Evolutionary conservation across 2,113 vertebrate genomes (phyloP).

Genomic region (Cardinalis cardinalis): DNA sequence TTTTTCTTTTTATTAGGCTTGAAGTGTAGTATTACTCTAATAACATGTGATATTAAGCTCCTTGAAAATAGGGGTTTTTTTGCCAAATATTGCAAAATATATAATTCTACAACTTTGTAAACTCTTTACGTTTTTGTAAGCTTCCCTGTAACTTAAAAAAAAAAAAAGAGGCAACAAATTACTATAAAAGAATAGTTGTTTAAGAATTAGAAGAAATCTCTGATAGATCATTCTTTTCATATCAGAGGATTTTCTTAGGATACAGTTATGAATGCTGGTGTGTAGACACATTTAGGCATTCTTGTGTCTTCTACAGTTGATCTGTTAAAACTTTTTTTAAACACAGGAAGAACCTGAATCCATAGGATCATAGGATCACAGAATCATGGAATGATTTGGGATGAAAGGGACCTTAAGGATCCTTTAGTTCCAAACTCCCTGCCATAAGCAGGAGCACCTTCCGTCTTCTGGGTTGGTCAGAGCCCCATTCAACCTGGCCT

Average conservation of each 20-base stretch:
- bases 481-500: not conserved
- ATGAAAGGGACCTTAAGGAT: not conserved
- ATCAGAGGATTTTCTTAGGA: not conserved
- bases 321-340: not conserved
- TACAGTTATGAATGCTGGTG: not conserved
- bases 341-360: not conserved
- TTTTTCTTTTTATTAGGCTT: not conserved
- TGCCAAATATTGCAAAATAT: not conserved
- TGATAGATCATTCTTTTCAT: not conserved
- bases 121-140: not conserved
- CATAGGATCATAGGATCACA: not conserved
- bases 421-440: not conserved
- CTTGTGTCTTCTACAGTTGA: not conserved
- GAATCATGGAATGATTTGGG: not conserved
- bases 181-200: not conserved
- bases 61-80: not conserved
- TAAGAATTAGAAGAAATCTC: not conserved
- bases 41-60: not conserved
- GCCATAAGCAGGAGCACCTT: not conserved
- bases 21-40: not conserved
- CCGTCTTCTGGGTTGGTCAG: not conserved
- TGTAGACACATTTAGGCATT: not conserved
- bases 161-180: rapidly evolving
- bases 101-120: not conserved
- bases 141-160: not conserved